Evolutionary conservation across 2,113 vertebrate species (phyloP).

Genomic region (Chitala chitala): DNA sequence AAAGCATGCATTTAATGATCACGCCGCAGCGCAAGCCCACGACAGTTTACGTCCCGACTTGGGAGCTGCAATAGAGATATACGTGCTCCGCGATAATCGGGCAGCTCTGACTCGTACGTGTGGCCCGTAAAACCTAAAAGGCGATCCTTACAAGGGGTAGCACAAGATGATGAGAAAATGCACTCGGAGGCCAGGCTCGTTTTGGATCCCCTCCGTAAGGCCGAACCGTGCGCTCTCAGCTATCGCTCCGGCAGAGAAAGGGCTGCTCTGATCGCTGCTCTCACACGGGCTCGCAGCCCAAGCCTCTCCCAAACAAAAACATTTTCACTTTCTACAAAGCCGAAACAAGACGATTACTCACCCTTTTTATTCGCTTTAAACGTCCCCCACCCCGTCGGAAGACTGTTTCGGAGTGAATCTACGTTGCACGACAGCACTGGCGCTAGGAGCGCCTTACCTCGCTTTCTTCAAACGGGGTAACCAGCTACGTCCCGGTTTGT

Average conservation of each 20-base stretch:
- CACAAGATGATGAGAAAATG: too few relatives aligned
- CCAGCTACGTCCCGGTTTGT: slow-evolving; percentile 13
- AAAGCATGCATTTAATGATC: too few relatives aligned
- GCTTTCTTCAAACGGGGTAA: neutral
- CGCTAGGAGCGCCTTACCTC: slow-evolving; percentile 14
- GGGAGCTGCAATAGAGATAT: too few relatives aligned
- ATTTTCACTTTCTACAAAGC: slow-evolving; percentile 28
- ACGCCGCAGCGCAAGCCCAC: too few relatives aligned
- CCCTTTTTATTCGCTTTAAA: slow-evolving; percentile 30
- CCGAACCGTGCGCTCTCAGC: slow-evolving; percentile 26
- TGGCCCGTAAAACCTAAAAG: too few relatives aligned
- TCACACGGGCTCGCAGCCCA: slow-evolving; percentile 13
- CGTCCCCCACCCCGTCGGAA: neutral
- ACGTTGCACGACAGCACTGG: slow-evolving; percentile 38
- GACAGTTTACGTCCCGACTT: too few relatives aligned
- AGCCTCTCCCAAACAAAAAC: slow-evolving; percentile 27
- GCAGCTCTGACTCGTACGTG: too few relatives aligned
- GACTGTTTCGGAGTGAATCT: slow-evolving; percentile 28
- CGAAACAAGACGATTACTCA: slow-evolving; percentile 42
- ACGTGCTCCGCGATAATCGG: too few relatives aligned
- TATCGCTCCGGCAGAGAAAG: neutral
- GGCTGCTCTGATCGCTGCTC: neutral
- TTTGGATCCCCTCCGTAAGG: slow-evolving; percentile 37
- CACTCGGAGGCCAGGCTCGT: slow-evolving; percentile 42
- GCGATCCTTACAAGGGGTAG: too few relatives aligned